A percentile compares a stretch with the other conserved stretches of the same genome.
phyloP scores from a whole-genome alignment of 2,797 vertebrate genomes.

The Labeo calbasu region DNA sequence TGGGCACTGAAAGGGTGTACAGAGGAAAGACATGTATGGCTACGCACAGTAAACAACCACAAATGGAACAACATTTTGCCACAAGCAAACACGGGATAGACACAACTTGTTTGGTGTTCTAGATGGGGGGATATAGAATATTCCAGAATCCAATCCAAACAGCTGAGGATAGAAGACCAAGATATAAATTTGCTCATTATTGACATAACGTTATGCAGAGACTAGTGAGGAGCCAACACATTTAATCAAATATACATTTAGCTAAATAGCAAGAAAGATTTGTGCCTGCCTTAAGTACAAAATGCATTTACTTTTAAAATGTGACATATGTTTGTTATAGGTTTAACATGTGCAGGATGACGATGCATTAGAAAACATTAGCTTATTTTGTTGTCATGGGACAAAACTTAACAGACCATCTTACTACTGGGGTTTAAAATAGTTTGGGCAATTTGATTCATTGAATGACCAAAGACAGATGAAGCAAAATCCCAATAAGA shows the following conservation, averaged over 20 bases:
- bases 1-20: slow-evolving; percentile 75
- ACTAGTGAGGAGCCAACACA: slow-evolving; percentile 44
- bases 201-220: slow-evolving; percentile 14
- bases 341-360: background rate
- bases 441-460: background rate
- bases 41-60: slow-evolving; percentile 81
- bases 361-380: background rate
- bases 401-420: background rate
- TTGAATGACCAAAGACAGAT: background rate
- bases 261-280: background rate
- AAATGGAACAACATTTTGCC: slow-evolving; percentile 81
- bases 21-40: slow-evolving; percentile 79
- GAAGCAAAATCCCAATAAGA: background rate
- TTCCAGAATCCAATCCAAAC: slow-evolving; percentile 75
- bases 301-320: background rate
- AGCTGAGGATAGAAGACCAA: slow-evolving; percentile 64
- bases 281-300: background rate
- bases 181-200: slow-evolving; percentile 52
- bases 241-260: slow-evolving; percentile 5
- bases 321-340: background rate
- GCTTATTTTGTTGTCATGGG: no score
- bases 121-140: slow-evolving; percentile 77
- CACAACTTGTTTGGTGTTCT: slow-evolving; percentile 78
- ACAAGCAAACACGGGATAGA: slow-evolving; percentile 79
- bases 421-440: background rate